These are phyloP conservation scores for Helleia helle DNA, from an alignment of 2,888 invertebrate species.

Conservation along the genomic window DNA sequence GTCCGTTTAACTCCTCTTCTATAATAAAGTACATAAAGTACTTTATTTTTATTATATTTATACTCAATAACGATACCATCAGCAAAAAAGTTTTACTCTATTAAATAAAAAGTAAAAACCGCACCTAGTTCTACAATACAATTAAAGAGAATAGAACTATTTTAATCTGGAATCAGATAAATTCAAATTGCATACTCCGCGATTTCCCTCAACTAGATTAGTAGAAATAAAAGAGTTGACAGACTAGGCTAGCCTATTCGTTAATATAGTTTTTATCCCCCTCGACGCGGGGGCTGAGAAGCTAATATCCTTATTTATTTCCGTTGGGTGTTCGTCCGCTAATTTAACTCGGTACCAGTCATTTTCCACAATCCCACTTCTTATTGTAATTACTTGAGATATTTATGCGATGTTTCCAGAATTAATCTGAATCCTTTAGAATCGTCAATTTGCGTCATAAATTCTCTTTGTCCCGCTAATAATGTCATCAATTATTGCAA, in stretches of 20 bases:
- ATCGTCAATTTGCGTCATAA: slow-evolving; percentile 10
- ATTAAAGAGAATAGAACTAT: not conserved
- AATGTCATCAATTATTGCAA: slow-evolving; percentile 7
- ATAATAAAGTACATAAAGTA: no score
- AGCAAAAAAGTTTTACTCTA: no score
- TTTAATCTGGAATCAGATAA: not conserved
- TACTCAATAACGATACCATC: no score
- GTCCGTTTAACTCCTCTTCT: no score
- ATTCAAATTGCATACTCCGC: slow-evolving; percentile 18
- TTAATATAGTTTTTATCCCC: slow-evolving; percentile 52
- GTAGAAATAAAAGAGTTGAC: slow-evolving; percentile 13
- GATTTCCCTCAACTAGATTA: slow-evolving; percentile 22
- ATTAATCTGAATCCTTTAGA: slow-evolving; percentile 18
- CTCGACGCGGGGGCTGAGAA: slow-evolving; percentile 37
- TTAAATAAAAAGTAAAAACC: not conserved
- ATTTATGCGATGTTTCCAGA: slow-evolving; percentile 28
- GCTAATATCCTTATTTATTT: slow-evolving; percentile 68
- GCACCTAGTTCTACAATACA: not conserved
- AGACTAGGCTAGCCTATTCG: slow-evolving; percentile 27
- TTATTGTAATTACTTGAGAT: slow-evolving; percentile 29
- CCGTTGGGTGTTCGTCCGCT: slow-evolving; percentile 64
- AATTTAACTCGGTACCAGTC: slow-evolving; percentile 61
- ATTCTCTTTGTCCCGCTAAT: slow-evolving; percentile 12
- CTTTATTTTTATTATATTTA: no score
- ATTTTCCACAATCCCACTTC: slow-evolving; percentile 55